Conservation (phyloP, 2,797 vertebrate genomes). For the Ciconia nigra region DNA sequence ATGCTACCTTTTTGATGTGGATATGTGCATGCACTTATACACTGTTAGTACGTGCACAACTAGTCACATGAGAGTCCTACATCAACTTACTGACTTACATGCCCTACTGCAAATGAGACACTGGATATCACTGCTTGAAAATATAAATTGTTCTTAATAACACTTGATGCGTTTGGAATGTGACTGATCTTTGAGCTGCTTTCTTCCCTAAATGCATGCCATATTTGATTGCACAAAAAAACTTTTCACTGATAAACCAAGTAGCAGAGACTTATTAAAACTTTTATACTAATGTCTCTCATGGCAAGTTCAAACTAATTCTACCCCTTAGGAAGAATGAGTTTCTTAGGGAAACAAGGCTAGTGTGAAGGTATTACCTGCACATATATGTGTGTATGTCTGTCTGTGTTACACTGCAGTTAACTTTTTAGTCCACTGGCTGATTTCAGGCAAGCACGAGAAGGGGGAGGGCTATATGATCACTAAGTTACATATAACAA, state of each 20-base stretch:
- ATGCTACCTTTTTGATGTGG: not conserved
- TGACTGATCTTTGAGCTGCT: not conserved
- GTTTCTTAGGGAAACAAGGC: not conserved
- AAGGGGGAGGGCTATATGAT: not conserved
- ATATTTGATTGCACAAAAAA: not conserved
- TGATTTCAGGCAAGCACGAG: not conserved
- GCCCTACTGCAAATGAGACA: not conserved
- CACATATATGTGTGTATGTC: not conserved
- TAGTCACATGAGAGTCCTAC: not conserved
- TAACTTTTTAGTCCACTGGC: not conserved
- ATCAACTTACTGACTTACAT: not conserved
- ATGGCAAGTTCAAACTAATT: not conserved
- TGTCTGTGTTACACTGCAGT: not conserved
- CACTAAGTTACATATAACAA: not conserved
- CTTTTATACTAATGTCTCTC: not conserved
- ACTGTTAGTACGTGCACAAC: not conserved
- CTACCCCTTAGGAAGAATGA: not conserved
- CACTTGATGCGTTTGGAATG: not conserved
- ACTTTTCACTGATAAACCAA: not conserved
- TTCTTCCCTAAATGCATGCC: not conserved
- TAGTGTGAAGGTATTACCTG: not conserved
- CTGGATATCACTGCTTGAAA: not conserved
- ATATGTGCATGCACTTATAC: not conserved
- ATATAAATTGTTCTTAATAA: not conserved
- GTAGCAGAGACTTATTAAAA: not conserved